phyloP scores from a whole-genome alignment of 1,140 invertebrate species.

The Atta cephalotes region DNA sequence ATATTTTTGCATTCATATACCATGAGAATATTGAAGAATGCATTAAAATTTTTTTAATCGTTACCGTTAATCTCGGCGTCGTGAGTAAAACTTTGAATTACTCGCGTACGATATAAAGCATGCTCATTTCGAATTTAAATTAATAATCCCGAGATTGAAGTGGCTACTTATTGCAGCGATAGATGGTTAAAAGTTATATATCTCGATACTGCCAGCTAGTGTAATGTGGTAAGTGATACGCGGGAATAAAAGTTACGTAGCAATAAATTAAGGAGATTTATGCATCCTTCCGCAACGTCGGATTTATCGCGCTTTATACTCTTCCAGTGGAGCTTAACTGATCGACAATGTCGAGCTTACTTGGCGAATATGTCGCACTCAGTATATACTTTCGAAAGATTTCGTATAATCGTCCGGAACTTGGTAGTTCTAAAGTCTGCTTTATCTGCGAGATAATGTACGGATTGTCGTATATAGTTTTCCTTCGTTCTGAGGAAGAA shows the following conservation, averaged over 20 bases:
- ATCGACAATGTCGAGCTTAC: constrained; percentile 67
- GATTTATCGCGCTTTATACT: constrained; percentile 63
- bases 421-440: constrained; percentile 59
- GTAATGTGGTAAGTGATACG: constrained; percentile 17
- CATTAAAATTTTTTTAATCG: background rate
- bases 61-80: background rate
- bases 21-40: background rate
- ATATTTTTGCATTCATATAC: background rate
- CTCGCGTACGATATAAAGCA: constrained; percentile 21
- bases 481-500: background rate
- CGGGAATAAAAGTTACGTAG: constrained; percentile 59
- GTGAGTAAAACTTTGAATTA: background rate
- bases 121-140: constrained; percentile 29
- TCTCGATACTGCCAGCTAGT: constrained; percentile 13
- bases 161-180: constrained; percentile 47
- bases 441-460: constrained; percentile 71
- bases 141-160: constrained; percentile 48
- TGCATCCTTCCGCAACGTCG: constrained; percentile 23
- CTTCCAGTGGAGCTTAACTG: constrained; percentile 56
- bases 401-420: constrained; percentile 37
- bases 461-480: constrained; percentile 25
- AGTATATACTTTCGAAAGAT: constrained; percentile 32
- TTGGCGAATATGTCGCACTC: constrained; percentile 36
- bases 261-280: constrained; percentile 67
- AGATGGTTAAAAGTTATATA: constrained; percentile 46